These are phyloP conservation scores for Scylla paramamosain DNA, from an alignment of 1,140 invertebrate genomes.

Conservation along the genomic window DNA sequence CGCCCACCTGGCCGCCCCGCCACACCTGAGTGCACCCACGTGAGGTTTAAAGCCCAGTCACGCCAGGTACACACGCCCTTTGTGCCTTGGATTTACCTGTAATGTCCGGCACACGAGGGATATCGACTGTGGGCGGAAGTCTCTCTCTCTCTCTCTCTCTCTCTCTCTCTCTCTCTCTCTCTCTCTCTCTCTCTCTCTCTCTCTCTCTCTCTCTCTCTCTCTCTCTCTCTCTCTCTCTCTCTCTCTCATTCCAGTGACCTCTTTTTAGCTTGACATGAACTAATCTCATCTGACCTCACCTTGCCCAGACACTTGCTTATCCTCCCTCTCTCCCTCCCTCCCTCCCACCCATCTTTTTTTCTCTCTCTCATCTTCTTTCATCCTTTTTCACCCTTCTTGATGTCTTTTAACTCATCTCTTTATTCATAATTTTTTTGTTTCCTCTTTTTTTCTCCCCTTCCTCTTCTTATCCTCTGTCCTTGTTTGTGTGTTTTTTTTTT, in stretches of 20 bases:
- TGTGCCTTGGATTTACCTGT: background rate
- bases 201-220: constrained; percentile 30
- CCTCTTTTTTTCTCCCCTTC: background rate
- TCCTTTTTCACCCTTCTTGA: too few species aligned
- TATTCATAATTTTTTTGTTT: too few species aligned
- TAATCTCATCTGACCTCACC: too few species aligned
- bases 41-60: constrained; percentile 41
- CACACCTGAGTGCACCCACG: constrained; percentile 31
- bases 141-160: constrained; percentile 30
- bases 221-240: too few species aligned
- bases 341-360: too few species aligned
- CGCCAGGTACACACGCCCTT: constrained; percentile 21
- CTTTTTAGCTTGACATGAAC: too few species aligned
- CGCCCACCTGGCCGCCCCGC: background rate
- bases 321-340: too few species aligned
- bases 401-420: too few species aligned
- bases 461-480: background rate
- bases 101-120: background rate
- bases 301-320: too few species aligned
- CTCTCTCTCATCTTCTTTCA: too few species aligned
- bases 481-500: background rate
- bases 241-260: too few species aligned
- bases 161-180: constrained; percentile 52
- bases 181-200: constrained; percentile 45
- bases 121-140: background rate